Base-by-base conservation (phyloP, 2,888 invertebrate genomes). In the Noctua janthina region DNA sequence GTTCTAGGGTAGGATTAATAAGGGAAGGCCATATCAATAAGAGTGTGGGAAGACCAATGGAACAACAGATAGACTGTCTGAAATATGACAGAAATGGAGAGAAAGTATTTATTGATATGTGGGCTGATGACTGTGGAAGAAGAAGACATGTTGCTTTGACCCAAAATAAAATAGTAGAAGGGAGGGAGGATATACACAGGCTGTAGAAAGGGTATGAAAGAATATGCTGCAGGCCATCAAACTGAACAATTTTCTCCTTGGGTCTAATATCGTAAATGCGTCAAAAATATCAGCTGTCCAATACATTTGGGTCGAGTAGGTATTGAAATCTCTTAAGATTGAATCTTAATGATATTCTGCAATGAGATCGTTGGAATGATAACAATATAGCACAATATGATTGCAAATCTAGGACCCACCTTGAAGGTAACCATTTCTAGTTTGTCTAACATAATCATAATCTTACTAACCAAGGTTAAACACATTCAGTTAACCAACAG, bases 401-500 rank as follows among this genome's bases (percentile, higher is more conserved):
- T n/a, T 59, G 13, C 29, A 29, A n/a, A 29, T 29, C n/a, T 59
- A n/a, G 56, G 56, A 0, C 56, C 23, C 23, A 1, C 56, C 56
- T n/a, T n/a, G n/a, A n/a, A 59, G 11, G n/a, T 59, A 11, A 59
- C 11, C 1, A n/a, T 35, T 49, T 76, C 20, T 29, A 74, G 74
- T 59, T 8, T 13, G 49, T 59, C 6, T 6, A 20, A 39, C 13
- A n/a, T n/a, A 56, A 56, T 10, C 68, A 46, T 39, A 3, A 54
- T 39, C 1, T n/a, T 3, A 2, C 23, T 35, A 81, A 73, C 29
- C 39, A 80, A n/a, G 51, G 7, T 13, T 80, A 43, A 59, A 56
- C 5, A 5, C 13, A 46, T 54, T 43, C n/a, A 68, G 20, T 62
- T 75, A 1, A 84, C 49, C 23, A 59, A 64, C 13, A 71, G 81